Percentiles rank a stretch among this genome's conserved stretches.
Conservation (phyloP, 1,140 invertebrate species). For the Theocolax elegans region DNA sequence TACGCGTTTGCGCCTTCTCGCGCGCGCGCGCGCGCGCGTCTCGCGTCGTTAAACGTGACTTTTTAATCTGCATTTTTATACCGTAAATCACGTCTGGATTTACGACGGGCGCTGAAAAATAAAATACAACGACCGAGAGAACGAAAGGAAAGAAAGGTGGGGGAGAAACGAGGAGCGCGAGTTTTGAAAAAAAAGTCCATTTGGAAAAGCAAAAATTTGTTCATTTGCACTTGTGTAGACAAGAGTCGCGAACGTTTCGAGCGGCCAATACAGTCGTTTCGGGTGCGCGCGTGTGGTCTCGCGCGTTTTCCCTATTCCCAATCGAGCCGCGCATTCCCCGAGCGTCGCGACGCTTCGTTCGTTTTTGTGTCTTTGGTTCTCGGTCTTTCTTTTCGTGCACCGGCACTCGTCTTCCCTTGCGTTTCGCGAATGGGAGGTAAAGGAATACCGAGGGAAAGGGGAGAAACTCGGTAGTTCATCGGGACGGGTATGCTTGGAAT, state of each 20-base stretch:
- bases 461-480: not conserved
- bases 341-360: conserved; percentile 71
- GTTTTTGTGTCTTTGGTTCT: conserved; percentile 92
- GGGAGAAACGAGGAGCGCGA: not conserved
- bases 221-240: conserved; percentile 42
- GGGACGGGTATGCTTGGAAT: not conserved
- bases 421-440: no score
- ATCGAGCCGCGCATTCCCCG: conserved; percentile 37
- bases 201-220: conserved; percentile 3
- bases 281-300: conserved; percentile 41
- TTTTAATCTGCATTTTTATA: conserved; percentile 41
- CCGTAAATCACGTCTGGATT: conserved; percentile 33
- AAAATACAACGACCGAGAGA: not conserved
- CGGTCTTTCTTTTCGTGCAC: no score
- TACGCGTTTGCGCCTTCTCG: not conserved
- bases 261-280: conserved; percentile 56
- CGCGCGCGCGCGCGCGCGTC: conserved; percentile 9
- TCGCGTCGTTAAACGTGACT: conserved; percentile 40
- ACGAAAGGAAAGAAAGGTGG: not conserved
- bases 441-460: no score
- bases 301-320: conserved; percentile 15
- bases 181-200: not conserved
- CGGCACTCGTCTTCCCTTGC: no score
- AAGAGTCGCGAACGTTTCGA: conserved; percentile 36
- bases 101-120: conserved; percentile 31